Percentiles rank a stretch among this genome's conserved stretches.
These are phyloP conservation scores for Diarsia dahlii DNA, from an alignment of 2,888 invertebrate species.

Conservation along the genomic window DNA sequence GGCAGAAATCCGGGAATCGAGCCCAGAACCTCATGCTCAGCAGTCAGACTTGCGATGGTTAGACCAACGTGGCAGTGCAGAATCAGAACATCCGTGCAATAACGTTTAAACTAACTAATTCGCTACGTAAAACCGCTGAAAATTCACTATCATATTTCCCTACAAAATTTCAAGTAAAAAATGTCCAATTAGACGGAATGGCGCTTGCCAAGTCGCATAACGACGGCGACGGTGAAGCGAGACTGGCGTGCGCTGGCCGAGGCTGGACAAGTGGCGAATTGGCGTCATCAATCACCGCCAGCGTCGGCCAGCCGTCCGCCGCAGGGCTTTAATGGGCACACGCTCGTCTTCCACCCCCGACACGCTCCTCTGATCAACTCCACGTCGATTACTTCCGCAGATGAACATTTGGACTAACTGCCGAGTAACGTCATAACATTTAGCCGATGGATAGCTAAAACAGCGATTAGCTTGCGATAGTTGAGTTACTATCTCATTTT, in stretches of 20 bases:
- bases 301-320: constrained; percentile 72
- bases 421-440: constrained; percentile 26
- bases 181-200: constrained; percentile 70
- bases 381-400: constrained; percentile 70
- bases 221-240: constrained; percentile 61
- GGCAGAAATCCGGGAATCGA: too few relatives aligned
- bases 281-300: constrained; percentile 86
- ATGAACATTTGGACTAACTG: constrained; percentile 30
- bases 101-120: constrained; percentile 3
- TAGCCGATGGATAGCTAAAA: constrained; percentile 3
- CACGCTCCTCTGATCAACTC: constrained; percentile 75
- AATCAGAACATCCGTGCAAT: neutral
- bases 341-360: constrained; percentile 75
- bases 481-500: neutral
- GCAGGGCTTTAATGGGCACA: constrained; percentile 81
- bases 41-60: too few relatives aligned
- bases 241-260: constrained; percentile 59
- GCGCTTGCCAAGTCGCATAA: constrained; percentile 72
- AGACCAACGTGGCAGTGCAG: neutral
- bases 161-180: constrained; percentile 63
- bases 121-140: neutral
- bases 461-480: neutral
- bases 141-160: constrained; percentile 24
- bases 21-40: too few relatives aligned
- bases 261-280: constrained; percentile 84